Evolutionary conservation across 2,113 vertebrate genomes (phyloP).

Genomic region (Podilymbus podiceps): DNA sequence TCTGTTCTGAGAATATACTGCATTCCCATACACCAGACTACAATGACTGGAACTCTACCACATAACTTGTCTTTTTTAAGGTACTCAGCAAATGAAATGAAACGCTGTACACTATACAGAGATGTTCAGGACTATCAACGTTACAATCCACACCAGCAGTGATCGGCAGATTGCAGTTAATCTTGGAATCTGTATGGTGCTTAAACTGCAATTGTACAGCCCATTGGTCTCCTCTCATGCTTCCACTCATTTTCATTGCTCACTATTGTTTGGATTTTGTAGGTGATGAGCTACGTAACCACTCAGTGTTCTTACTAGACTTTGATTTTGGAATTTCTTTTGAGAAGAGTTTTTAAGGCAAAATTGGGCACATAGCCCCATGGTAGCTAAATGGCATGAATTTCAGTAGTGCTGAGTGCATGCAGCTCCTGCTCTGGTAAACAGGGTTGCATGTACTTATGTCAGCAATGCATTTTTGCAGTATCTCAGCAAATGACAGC

Average conservation of each 20-base stretch:
- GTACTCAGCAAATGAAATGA: neutral
- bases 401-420: neutral
- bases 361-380: neutral
- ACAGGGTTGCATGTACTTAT: neutral
- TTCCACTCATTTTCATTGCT: neutral
- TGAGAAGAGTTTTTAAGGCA: neutral
- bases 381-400: neutral
- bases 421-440: neutral
- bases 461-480: constrained; percentile 48
- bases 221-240: neutral
- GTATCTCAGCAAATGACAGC: constrained; percentile 41
- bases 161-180: neutral
- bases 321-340: neutral
- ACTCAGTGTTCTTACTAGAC: neutral
- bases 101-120: neutral
- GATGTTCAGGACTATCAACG: neutral
- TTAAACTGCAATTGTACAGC: neutral
- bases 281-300: neutral
- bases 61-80: neutral
- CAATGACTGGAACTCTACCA: neutral
- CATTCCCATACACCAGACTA: neutral
- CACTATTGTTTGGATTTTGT: neutral
- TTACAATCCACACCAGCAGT: neutral
- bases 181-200: neutral
- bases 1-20: neutral